Base-by-base conservation (phyloP, 1,140 invertebrate genomes). In the Drosophila nigrodunni region DNA sequence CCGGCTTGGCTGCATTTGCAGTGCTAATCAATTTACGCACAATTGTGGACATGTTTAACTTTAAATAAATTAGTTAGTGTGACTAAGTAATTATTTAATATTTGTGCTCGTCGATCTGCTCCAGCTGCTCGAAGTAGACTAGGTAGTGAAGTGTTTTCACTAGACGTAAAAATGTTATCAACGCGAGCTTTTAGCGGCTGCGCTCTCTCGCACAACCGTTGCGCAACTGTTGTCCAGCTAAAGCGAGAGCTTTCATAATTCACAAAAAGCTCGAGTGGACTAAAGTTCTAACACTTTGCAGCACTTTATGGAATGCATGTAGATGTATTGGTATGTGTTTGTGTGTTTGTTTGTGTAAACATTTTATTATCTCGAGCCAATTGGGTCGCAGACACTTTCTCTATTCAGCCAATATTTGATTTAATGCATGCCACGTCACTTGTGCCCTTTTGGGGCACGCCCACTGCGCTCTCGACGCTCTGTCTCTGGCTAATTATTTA, bases 1-100 rank as follows among this genome's bases (percentile, higher is more conserved):
- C 94, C 15, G 95, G 95, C 82, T 93, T 93, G 41, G 95, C 95
- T 11, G 95, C 95, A 59, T 93, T 92, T 11, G 77, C 59, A 15
- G 93, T 93, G 60, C 81, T 90, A 49, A 94, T 92, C 73, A 92
- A 88, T 92, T 92, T 93, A 83, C 88, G 85, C 52, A 92, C 86
- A 71, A 92, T 80, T 60, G 77, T 91, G 50, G 92, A 59, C 91
- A 92, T 92, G 47, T 47, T 39, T 47, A 10, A 39, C 35, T 18
- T 25, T 11, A 50, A 34, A 10, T 9, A 59, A 30, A 44, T 13
- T 7, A 11, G 25, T 46, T 59, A 43, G 11, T 58, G 2, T 46
- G 39, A 44, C 8, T 18, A 39, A 57, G 3, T 46, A n/a, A n/a
- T n/a, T 61, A 9, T 13, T 57, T 21, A 43, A 8, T 47, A 3